These are phyloP conservation scores for Malurus cyaneus DNA, from an alignment of 2,113 vertebrate genomes.

Conservation along the genomic window DNA sequence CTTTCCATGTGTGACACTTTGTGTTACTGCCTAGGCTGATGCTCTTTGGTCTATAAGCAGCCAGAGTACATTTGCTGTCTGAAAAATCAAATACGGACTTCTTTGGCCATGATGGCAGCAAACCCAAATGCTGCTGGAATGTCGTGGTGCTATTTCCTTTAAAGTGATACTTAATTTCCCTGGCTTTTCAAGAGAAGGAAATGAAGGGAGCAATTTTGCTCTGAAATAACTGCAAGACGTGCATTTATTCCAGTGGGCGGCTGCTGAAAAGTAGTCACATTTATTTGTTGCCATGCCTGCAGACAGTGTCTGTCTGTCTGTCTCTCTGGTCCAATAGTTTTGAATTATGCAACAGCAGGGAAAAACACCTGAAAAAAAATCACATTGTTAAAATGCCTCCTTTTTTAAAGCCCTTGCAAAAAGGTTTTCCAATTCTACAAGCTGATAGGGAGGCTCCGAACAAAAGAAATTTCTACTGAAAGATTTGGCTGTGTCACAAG, in stretches of 20 bases:
- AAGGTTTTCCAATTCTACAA: background rate
- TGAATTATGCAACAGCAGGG: background rate
- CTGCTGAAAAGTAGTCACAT: slow-evolving; percentile 31
- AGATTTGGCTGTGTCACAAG: background rate
- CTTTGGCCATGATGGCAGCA: background rate
- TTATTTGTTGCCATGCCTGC: slow-evolving; percentile 58
- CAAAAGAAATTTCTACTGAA: background rate
- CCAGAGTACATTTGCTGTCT: background rate
- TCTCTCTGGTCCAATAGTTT: background rate
- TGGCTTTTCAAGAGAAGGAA: slow-evolving; percentile 28
- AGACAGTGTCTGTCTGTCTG: slow-evolving; percentile 41
- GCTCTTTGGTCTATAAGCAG: background rate
- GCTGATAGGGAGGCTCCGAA: background rate
- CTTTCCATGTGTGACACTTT: accelerated
- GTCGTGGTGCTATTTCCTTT: background rate
- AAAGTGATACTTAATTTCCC: background rate
- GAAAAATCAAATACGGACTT: background rate
- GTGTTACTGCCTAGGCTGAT: background rate
- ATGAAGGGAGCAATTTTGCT: slow-evolving; percentile 7
- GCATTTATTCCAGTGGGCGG: slow-evolving; percentile 15
- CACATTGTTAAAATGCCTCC: background rate
- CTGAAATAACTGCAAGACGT: slow-evolving; percentile 13
- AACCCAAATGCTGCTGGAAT: background rate
- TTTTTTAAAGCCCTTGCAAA: background rate
- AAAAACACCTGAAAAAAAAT: background rate